phyloP scores from a whole-genome alignment of 1,140 invertebrate genomes.

The Gonatopus flavifemur region DNA sequence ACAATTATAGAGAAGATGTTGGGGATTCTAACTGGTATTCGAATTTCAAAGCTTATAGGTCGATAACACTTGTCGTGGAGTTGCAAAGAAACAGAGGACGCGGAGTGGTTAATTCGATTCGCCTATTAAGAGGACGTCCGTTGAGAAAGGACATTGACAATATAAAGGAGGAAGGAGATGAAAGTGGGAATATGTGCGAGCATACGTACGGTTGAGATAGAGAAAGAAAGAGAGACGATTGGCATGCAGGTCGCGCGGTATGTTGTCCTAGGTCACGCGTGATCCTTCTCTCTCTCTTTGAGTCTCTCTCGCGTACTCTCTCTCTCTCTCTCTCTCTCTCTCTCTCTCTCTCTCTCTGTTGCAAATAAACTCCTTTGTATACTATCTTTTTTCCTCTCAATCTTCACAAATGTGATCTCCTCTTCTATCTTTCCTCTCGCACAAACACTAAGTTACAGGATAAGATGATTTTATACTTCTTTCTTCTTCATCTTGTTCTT shows the following conservation, averaged over 20 bases:
- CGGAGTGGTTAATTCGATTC: conserved; percentile 16
- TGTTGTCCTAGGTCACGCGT: conserved; percentile 58
- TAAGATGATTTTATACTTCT: too few relatives aligned
- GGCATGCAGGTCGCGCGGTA: conserved; percentile 57
- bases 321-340: conserved; percentile 16
- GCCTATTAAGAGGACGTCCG: conserved; percentile 21
- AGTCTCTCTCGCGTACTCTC: conserved; percentile 22
- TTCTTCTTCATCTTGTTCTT: too few relatives aligned
- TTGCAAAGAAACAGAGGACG: conserved; percentile 13
- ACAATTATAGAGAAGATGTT: too few relatives aligned
- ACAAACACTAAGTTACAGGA: too few relatives aligned
- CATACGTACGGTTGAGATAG: conserved; percentile 26
- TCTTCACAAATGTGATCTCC: too few relatives aligned
- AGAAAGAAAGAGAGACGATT: conserved; percentile 49
- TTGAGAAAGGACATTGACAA: conserved; percentile 26
- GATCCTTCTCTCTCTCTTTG: conserved; percentile 34
- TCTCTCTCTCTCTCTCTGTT: not conserved
- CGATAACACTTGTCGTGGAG: too few relatives aligned
- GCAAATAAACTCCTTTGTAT: not conserved
- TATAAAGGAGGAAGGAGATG: conserved; percentile 22
- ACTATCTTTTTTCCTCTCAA: not conserved
- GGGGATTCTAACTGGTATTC: too few relatives aligned
- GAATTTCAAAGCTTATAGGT: too few relatives aligned
- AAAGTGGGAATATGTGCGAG: conserved; percentile 32
- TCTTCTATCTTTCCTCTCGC: too few relatives aligned